Conservation (phyloP, 2,888 invertebrate species). For the Pycnomerus fuliginosus region DNA sequence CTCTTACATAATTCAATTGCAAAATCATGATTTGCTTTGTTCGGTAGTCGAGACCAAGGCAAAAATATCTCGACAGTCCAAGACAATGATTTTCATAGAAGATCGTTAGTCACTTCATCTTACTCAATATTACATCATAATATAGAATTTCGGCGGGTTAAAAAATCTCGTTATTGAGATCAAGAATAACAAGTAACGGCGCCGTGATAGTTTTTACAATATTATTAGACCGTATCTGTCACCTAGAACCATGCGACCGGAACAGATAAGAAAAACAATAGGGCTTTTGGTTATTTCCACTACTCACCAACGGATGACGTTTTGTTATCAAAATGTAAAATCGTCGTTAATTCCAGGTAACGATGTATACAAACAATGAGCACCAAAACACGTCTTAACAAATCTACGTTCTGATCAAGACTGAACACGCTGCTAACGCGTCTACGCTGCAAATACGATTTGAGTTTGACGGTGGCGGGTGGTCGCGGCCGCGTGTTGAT, state of each 20-base stretch:
- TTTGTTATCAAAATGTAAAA: conserved; percentile 1
- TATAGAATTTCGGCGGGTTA: conserved; percentile 2
- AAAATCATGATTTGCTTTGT: conserved; percentile 35
- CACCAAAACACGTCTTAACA: conserved; percentile 9
- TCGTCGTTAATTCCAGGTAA: not conserved
- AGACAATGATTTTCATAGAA: conserved; percentile 16
- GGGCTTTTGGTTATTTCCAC: not conserved
- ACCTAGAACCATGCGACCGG: conserved; percentile 26
- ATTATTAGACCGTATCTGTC: conserved; percentile 43
- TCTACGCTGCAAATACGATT: conserved; percentile 8
- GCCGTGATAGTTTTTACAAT: conserved; percentile 29
- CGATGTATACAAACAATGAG: conserved; percentile 12
- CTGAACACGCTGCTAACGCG: conserved; percentile 9
- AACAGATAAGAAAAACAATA: conserved; percentile 18
- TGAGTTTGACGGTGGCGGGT: conserved; percentile 22
- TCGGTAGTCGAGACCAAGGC: conserved; percentile 19
- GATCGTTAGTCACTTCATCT: conserved; percentile 8
- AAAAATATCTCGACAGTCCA: conserved; percentile 12
- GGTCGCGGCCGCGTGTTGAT: conserved; percentile 33
- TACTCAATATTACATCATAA: conserved; percentile 25
- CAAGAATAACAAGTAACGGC: conserved; percentile 37
- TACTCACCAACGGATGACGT: conserved; percentile 18
- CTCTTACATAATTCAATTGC: conserved; percentile 35
- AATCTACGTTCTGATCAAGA: conserved; percentile 5
- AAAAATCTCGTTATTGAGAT: conserved; percentile 19